Evolutionary conservation across 2,113 vertebrate species (phyloP).

Genomic region (Apodemus sylvaticus): DNA sequence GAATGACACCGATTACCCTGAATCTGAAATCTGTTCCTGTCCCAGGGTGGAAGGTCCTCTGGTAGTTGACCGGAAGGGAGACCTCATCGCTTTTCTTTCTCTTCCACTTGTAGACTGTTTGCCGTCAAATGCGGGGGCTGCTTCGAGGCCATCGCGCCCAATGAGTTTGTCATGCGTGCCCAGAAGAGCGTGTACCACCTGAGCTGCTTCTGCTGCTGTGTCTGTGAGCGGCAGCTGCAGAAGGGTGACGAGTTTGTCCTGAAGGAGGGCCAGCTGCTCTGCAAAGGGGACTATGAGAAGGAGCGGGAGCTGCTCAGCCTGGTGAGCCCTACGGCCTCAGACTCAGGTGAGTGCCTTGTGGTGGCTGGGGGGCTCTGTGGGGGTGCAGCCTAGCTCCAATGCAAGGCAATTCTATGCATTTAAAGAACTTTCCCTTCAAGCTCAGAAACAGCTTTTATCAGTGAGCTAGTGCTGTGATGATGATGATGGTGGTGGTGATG

Average conservation of each 20-base stretch:
- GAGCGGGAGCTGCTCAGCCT: conserved; percentile 89
- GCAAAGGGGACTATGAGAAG: conserved; percentile 94
- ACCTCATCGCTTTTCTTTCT: conserved; percentile 7
- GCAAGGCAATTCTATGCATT: not conserved
- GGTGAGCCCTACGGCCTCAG: conserved; percentile 91
- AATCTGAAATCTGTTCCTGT: not conserved
- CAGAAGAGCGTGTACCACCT: conserved; percentile 96
- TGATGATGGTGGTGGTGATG: no score
- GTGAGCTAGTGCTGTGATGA: not conserved
- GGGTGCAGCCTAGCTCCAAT: no score
- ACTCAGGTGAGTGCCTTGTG: conserved; percentile 89
- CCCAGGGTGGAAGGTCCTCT: not conserved
- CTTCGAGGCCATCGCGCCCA: conserved; percentile 90
- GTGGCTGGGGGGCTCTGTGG: not conserved
- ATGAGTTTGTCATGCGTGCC: conserved; percentile 96
- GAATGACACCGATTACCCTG: not conserved
- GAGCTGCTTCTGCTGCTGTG: conserved; percentile 96
- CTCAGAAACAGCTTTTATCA: no score
- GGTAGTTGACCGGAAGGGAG: not conserved
- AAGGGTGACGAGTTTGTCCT: conserved; percentile 96
- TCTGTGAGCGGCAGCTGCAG: conserved; percentile 94
- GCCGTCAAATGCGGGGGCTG: conserved; percentile 93
- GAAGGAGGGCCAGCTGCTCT: conserved; percentile 94
- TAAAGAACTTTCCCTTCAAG: not conserved
- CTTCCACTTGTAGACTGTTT: conserved; percentile 88